Evolutionary conservation across 2,797 vertebrate species (phyloP), one percentile per base, ranked within the genome.

Genomic region (Mastacembelus armatus): DNA sequence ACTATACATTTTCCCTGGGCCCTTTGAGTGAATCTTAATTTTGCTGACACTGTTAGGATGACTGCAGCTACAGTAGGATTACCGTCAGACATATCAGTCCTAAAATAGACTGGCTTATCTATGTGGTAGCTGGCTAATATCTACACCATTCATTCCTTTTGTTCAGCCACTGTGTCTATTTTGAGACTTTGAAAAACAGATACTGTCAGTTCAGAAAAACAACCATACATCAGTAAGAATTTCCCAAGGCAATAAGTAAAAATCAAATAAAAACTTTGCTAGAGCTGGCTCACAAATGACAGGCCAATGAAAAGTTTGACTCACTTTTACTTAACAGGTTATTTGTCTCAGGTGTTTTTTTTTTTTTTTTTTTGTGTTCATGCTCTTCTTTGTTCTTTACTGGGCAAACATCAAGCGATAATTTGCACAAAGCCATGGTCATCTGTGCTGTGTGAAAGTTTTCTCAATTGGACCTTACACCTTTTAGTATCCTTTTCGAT

Each of bases 101-200:
- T 67, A 65, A 88, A 93, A 93, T 92, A 92, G 87, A 68, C 36
- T 0, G 3, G 81, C 72, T 85, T 85, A 88, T 91, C 72, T 66
- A 61, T 59, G 69, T 30, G 45, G 70, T 18, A 24, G 62, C 67
- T 64, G 79, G 40, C n/a, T 71, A 76, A 38, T 1, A 19, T 33
- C 49, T 49, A 14, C 70, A 77, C 67, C 54, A 60, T 68, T 78
- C 64, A 27, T 51, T 50, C 50, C 73, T 72, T 63, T 71, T 69
- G 49, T 67, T 57, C 43, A 29, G 15, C 50, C 48, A 15, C 1
- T n/a, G 55, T 14, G 24, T 33, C 55, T 70, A 50, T 66, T 66
- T 58, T 27, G 3, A 61, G 45, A 52, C 16, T 7, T 9, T 5
- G n/a, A n/a, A 24, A 44, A 56, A 57, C 18, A 40, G 24, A 7